Conservation (phyloP, 1,140 invertebrate species). For the Ladona fulva region DNA sequence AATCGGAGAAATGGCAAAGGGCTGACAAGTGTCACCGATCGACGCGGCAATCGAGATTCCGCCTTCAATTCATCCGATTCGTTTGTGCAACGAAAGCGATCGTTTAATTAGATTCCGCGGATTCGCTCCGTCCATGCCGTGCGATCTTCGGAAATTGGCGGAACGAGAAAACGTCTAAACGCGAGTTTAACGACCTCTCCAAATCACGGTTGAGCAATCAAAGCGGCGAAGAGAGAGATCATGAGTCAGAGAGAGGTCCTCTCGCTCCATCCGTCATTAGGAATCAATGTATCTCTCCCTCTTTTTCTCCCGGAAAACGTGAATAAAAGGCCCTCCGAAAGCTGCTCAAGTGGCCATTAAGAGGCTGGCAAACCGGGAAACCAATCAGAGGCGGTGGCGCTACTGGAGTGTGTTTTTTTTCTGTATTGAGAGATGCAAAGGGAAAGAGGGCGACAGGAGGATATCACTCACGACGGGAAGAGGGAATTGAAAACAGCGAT, state of each 20-base stretch:
- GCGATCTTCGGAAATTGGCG: no score
- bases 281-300: not conserved
- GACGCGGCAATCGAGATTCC: no score
- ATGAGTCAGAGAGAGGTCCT: not conserved
- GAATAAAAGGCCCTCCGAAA: not conserved
- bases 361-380: not conserved
- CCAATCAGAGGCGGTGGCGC: not conserved
- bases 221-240: not conserved
- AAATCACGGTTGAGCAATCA: not conserved
- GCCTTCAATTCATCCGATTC: no score
- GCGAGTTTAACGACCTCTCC: no score
- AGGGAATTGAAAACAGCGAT: no score
- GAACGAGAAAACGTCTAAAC: no score
- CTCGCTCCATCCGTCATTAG: not conserved
- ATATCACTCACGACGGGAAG: not conserved
- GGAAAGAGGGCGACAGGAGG: not conserved
- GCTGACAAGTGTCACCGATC: no score
- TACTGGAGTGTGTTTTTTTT: not conserved
- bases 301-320: not conserved
- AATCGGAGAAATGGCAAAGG: no score
- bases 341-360: not conserved
- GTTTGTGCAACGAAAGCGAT: no score
- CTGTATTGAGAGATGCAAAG: not conserved
- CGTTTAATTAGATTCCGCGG: no score
- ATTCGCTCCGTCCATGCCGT: no score